phyloP scores from a whole-genome alignment of 1,140 invertebrate genomes.

The Euwallacea similis region DNA sequence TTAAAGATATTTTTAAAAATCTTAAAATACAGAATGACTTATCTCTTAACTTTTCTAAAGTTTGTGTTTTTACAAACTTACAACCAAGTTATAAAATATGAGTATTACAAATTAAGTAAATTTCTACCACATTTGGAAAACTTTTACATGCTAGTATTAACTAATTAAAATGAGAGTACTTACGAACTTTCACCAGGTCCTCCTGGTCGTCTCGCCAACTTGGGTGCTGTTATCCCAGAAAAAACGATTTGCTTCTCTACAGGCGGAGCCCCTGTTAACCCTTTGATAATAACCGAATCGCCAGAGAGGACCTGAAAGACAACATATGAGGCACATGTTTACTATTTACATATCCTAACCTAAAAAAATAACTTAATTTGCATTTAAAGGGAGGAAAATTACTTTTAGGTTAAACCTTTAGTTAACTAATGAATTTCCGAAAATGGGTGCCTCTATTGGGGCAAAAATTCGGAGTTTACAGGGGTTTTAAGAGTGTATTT shows the following conservation, averaged over 20 bases:
- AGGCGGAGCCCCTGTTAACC: conserved; percentile 79
- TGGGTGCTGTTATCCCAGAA: conserved; percentile 88
- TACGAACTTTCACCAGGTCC: conserved; percentile 52
- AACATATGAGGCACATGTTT: conserved; percentile 14
- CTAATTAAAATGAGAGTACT: conserved; percentile 45
- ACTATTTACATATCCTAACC: conserved; percentile 40
- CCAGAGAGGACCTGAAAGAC: conserved; percentile 74
- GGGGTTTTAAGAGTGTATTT: conserved; percentile 16
- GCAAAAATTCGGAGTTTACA: background rate
- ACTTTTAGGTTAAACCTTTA: background rate
- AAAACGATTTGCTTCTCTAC: conserved; percentile 88
- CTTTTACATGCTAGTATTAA: background rate
- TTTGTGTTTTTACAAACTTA: no score
- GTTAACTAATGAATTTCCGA: no score
- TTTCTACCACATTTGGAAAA: no score
- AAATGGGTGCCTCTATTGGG: background rate
- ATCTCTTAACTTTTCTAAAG: no score
- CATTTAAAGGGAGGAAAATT: background rate
- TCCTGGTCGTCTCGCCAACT: conserved; percentile 77
- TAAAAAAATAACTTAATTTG: conserved; percentile 19
- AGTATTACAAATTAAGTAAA: no score
- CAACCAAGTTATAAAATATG: no score
- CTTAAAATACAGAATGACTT: no score
- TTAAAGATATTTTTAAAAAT: no score
- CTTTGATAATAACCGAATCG: conserved; percentile 86